Evolutionary conservation across 2,113 vertebrate genomes (phyloP).

Genomic region (Halichoeres trimaculatus): DNA sequence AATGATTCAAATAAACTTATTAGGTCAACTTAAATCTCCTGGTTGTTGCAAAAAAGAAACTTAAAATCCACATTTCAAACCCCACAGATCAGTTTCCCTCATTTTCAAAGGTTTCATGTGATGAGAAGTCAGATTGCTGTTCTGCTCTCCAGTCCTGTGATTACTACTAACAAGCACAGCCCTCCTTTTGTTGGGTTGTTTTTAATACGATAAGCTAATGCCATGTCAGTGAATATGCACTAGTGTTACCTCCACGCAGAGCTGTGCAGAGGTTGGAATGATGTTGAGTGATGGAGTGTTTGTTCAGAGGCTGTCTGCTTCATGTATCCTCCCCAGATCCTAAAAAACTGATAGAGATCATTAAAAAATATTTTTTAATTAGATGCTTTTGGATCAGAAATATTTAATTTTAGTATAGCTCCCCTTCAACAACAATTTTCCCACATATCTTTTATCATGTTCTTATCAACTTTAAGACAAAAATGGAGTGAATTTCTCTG

Average conservation of each 20-base stretch:
- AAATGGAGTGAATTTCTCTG: slow-evolving; percentile 1
- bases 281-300: slow-evolving; percentile 18
- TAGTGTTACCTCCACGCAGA: slow-evolving; percentile 38
- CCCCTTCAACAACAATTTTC: not conserved
- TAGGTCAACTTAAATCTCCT: not conserved
- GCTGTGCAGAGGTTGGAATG: slow-evolving; percentile 13
- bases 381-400: not conserved
- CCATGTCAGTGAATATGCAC: slow-evolving; percentile 54
- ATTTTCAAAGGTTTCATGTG: slow-evolving; percentile 13
- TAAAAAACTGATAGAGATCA: not conserved
- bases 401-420: not conserved
- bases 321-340: slow-evolving; percentile 44
- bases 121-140: slow-evolving; percentile 6
- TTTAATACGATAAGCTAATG: slow-evolving; percentile 40
- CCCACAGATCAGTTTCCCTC: not conserved
- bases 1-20: not conserved
- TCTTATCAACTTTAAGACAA: not conserved
- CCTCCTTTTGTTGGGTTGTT: slow-evolving; percentile 36
- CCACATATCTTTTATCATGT: not conserved
- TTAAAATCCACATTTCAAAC: too few species aligned
- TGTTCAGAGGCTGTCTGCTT: slow-evolving; percentile 30
- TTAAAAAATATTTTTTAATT: not conserved
- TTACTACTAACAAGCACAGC: not conserved
- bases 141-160: slow-evolving; percentile 25
- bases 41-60: too few species aligned